These are phyloP conservation scores for Epinotia bilunana DNA, from an alignment of 2,888 invertebrate genomes.

Conservation along the genomic window DNA sequence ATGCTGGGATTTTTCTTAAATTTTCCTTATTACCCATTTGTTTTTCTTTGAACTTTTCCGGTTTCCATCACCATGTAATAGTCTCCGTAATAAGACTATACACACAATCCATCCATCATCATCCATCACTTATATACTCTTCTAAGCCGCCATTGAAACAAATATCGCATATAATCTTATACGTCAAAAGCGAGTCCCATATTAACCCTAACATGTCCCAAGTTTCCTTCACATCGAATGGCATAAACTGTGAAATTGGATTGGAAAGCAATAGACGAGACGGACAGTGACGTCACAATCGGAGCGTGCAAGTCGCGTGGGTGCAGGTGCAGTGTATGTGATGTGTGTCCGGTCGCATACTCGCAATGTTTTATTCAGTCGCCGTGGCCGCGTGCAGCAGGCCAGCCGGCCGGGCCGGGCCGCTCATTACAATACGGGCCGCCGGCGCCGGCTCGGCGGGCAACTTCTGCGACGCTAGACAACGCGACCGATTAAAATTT, in stretches of 20 bases:
- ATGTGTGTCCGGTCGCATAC: conserved; percentile 44
- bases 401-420: conserved; percentile 50
- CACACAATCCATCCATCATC: neutral
- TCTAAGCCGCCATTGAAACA: neutral
- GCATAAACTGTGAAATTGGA: conserved; percentile 13
- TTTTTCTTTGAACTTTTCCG: too few species aligned
- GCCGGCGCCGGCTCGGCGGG: conserved; percentile 65
- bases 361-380: conserved; percentile 57
- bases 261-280: conserved; percentile 21
- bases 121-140: neutral
- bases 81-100: neutral
- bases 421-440: conserved; percentile 71
- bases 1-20: too few species aligned
- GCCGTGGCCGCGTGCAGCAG: conserved; percentile 46
- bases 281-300: conserved; percentile 29
- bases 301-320: conserved; percentile 34
- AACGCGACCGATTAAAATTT: conserved; percentile 81
- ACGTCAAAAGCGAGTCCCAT: neutral
- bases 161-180: neutral
- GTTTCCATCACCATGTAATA: too few species aligned
- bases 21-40: too few species aligned
- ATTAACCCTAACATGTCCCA: neutral
- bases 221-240: conserved; percentile 8
- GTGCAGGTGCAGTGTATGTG: conserved; percentile 38
- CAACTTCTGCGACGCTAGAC: conserved; percentile 72